Percentiles rank a stretch among this genome's conserved stretches.
phyloP scores from a whole-genome alignment of 2,888 invertebrate genomes.

The Sarcophaga variegata region DNA sequence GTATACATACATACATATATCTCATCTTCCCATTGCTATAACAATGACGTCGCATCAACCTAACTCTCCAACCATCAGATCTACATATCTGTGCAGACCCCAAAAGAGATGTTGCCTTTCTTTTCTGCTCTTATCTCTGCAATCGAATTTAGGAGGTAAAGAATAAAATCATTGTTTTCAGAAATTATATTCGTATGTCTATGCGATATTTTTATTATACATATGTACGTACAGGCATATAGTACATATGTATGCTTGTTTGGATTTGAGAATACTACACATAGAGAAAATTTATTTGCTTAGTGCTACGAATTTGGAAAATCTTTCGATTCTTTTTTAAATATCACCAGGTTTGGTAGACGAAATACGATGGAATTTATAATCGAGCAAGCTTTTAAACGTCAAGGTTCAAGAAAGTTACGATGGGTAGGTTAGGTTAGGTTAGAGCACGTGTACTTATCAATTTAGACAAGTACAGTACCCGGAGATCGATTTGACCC shows the following conservation, averaged over 20 bases:
- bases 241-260: neutral
- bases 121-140: conserved; percentile 4
- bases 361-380: too few relatives aligned
- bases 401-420: too few relatives aligned
- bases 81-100: conserved; percentile 17
- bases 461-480: too few relatives aligned
- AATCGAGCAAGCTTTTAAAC: too few relatives aligned
- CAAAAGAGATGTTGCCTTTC: conserved; percentile 40
- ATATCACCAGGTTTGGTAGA: too few relatives aligned
- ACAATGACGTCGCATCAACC: conserved; percentile 46
- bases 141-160: conserved; percentile 42
- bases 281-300: conserved; percentile 16
- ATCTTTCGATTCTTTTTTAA: too few relatives aligned
- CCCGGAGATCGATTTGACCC: too few relatives aligned
- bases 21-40: conserved; percentile 28
- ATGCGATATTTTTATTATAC: neutral
- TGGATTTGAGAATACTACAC: conserved; percentile 39
- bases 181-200: neutral
- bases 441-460: too few relatives aligned
- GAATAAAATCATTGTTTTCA: conserved; percentile 47
- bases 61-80: neutral
- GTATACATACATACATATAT: neutral
- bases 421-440: too few relatives aligned
- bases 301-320: too few relatives aligned
- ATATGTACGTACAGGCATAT: conserved; percentile 4